These are phyloP conservation scores for Thalassoma bifasciatum DNA, from an alignment of 2,113 vertebrate species.

Conservation along the genomic window DNA sequence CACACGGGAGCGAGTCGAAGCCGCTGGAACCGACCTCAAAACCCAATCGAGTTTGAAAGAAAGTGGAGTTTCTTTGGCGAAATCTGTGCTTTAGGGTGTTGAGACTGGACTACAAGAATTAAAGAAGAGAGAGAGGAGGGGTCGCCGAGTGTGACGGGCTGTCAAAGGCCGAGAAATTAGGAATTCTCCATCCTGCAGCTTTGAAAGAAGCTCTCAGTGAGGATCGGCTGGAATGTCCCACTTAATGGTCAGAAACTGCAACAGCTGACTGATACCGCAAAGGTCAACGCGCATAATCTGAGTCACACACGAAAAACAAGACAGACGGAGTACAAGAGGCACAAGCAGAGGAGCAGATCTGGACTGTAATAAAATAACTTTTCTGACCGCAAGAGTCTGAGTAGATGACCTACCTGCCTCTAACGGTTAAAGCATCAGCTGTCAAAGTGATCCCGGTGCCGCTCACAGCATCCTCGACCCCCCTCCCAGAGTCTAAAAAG, in stretches of 20 bases:
- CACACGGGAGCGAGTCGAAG: not conserved
- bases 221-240: slow-evolving; percentile 66
- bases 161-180: slow-evolving; percentile 24
- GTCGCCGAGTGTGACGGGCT: not conserved
- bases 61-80: slow-evolving; percentile 16
- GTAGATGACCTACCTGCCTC: slow-evolving; percentile 52
- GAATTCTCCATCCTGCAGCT: slow-evolving; percentile 18
- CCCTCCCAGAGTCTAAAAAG: slow-evolving; percentile 3
- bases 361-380: too few species aligned
- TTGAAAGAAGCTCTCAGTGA: slow-evolving; percentile 61
- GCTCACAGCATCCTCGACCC: slow-evolving; percentile 26
- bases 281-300: slow-evolving; percentile 72
- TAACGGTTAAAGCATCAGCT: slow-evolving; percentile 10
- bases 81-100: not conserved
- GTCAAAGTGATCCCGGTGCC: slow-evolving; percentile 22
- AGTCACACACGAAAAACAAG: slow-evolving; percentile 68
- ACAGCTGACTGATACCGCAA: slow-evolving; percentile 74
- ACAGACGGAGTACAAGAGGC: slow-evolving; percentile 34
- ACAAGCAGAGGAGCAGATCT: slow-evolving; percentile 6
- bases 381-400: too few species aligned
- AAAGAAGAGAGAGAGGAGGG: not conserved
- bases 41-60: slow-evolving; percentile 24
- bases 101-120: not conserved
- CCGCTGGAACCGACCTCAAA: not conserved
- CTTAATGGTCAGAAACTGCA: slow-evolving; percentile 59